Base-by-base conservation (phyloP, 2,797 vertebrate genomes). In the Fistularia commersonii region DNA sequence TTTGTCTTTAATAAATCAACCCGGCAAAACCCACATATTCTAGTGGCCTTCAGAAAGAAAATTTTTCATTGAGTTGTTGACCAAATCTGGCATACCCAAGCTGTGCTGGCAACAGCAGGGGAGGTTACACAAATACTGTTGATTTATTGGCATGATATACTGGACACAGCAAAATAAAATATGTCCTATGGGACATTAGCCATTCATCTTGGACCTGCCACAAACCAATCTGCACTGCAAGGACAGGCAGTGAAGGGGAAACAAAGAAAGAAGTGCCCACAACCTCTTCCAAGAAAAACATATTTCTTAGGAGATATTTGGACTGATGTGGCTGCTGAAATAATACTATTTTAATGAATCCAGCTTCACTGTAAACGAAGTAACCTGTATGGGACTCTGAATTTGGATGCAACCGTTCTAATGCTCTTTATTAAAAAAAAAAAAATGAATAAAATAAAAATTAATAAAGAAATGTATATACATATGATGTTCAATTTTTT, bases 161-260 rank as follows among this genome's bases (percentile, higher is more conserved):
- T 75, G 77, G 79, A 85, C 82, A 83, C 69, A 74, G 75, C 62
- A 54, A 83, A 84, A 85, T 82, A 79, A 84, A 85, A 84, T 82
- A 81, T 85, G 80, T 70, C 80, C 60, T 64, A 60, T 7, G 8
- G 58, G 64, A 80, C 70, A 64, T 62, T 43, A 62, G 66, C 52
- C 63, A 88, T 88, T 76, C 66, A 74, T 86, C 81, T 80, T 71
- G 35, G 38, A 72, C 34, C 58, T 69, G 74, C 72, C 83, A 80
- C 74, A 75, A 77, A 85, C 65, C 77, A 83, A 86, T 86, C 81
- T 80, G 77, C 54, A 65, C 40, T 6, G 43, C 77, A 80, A 84
- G 80, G 79, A 85, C 76, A 61, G 65, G 61, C 52, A 77, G 41
- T 23, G 23, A 23, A 23, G 23, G 23, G 23, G 23, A 23, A 23